Conservation (phyloP, 2,888 invertebrate species). For the Chymomyza fuscimana region DNA sequence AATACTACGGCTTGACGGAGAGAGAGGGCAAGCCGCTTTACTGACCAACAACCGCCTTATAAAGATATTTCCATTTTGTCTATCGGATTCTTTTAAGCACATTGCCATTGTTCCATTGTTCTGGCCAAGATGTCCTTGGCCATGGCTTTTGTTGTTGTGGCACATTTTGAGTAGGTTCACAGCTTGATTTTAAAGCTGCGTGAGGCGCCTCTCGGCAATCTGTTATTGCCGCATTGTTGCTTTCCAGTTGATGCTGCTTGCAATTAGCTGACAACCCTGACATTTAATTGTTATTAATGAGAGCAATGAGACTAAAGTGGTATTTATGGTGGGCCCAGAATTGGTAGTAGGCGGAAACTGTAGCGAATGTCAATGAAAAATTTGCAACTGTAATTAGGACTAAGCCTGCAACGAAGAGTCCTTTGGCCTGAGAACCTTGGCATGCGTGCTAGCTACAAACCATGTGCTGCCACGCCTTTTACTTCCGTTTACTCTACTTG, state of each 20-base stretch:
- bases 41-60: background rate
- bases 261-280: constrained; percentile 54
- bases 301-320: constrained; percentile 56
- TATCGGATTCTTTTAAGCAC: constrained; percentile 48
- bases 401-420: background rate
- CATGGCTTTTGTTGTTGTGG: background rate
- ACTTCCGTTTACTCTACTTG: background rate
- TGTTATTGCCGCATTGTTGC: constrained; percentile 4
- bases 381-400: background rate
- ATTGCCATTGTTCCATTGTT: background rate
- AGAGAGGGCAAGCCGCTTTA: background rate
- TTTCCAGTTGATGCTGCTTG: constrained; percentile 14
- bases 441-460: background rate
- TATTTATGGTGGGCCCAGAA: constrained; percentile 57
- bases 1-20: background rate
- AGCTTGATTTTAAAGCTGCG: background rate
- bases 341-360: constrained; percentile 37
- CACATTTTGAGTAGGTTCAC: constrained; percentile 10
- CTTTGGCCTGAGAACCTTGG: background rate
- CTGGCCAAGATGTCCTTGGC: background rate
- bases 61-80: constrained; percentile 39
- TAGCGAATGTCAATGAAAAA: constrained; percentile 35
- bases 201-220: constrained; percentile 2
- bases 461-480: background rate
- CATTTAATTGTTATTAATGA: constrained; percentile 74